Base-by-base conservation (phyloP, 2,888 invertebrate genomes). In the Crocallis elinguaria region DNA sequence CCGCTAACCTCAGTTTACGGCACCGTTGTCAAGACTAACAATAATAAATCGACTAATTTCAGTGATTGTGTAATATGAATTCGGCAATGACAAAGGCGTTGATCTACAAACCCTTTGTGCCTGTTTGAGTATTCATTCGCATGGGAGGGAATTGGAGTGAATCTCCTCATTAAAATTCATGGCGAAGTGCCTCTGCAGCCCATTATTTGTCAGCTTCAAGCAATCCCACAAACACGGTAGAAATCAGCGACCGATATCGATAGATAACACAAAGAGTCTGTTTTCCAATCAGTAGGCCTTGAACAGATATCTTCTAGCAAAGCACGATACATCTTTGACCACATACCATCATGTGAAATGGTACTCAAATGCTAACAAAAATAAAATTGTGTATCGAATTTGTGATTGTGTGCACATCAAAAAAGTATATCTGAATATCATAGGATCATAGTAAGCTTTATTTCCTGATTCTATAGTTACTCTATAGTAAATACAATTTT, bases 151-250 rank as follows among this genome's bases (percentile, higher is more conserved):
- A 78, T 77, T 72, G 67, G 62, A 70, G 61, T 71, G 74, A 75
- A 75, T 70, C 74, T 73, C 59, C 60, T 68, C 73, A 77, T 80
- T 84, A 74, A 80, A 81, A 81, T 79, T 79, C 75, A 82, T 76
- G 71, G 64, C 63, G 66, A 71, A 75, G 75, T 74, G 71, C 73
- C 69, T 71, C 66, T 62, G 50, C 64, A 67, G 69, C 64, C 72
- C 73, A 73, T 77, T 75, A 75, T 75, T 77, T 77, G 75, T 68
- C 72, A 67, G 72, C 66, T 71, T 67, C 60, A 60, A 69, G 62
- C 64, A 62, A 66, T 65, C 58, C 60, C 57, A 43, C 62, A 55
- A 57, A 57, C 50, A 6, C 17, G 3, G 6, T 35, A 8, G 13
- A 25, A 35, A 12, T 16, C 49, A 41, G 41, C 29, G 12, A 27